These are phyloP conservation scores for Cistogaster globosa DNA, from an alignment of 2,888 invertebrate species.

Conservation along the genomic window DNA sequence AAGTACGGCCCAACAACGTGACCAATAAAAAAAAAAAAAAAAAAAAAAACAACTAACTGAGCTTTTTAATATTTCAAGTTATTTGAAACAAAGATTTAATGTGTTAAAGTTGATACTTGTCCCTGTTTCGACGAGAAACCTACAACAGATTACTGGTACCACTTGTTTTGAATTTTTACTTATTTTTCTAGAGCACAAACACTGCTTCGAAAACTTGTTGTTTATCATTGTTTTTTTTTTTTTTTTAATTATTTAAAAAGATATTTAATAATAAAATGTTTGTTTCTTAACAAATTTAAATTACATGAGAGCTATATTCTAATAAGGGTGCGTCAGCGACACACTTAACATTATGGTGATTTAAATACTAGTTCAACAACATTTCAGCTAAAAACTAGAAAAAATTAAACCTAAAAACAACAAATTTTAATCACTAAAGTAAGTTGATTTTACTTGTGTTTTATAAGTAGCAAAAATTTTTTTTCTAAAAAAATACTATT, in stretches of 20 bases:
- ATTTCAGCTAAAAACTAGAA: not conserved
- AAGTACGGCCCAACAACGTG: constrained; percentile 18
- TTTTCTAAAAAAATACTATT: no score
- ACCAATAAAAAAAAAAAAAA: no score
- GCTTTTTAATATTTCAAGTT: constrained; percentile 27
- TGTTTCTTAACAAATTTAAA: constrained; percentile 27
- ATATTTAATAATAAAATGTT: constrained; percentile 11
- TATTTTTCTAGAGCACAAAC: constrained; percentile 42
- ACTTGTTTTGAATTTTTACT: constrained; percentile 28
- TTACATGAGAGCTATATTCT: constrained; percentile 32
- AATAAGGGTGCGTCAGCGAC: constrained; percentile 17
- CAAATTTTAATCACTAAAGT: constrained; percentile 6
- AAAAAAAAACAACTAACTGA: constrained; percentile 2
- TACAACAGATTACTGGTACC: constrained; percentile 17
- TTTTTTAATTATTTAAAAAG: not conserved
- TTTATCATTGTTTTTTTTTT: not conserved
- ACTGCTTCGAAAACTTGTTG: constrained; percentile 14
- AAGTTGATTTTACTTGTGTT: not conserved
- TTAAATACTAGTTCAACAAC: constrained; percentile 63
- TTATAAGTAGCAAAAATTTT: no score
- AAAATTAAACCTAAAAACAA: not conserved
- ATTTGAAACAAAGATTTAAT: not conserved
- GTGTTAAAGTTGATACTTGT: no score
- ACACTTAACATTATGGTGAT: constrained; percentile 32
- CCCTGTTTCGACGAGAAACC: not conserved